Conservation (phyloP, 1,140 invertebrate species). For the Augochlora pura region DNA sequence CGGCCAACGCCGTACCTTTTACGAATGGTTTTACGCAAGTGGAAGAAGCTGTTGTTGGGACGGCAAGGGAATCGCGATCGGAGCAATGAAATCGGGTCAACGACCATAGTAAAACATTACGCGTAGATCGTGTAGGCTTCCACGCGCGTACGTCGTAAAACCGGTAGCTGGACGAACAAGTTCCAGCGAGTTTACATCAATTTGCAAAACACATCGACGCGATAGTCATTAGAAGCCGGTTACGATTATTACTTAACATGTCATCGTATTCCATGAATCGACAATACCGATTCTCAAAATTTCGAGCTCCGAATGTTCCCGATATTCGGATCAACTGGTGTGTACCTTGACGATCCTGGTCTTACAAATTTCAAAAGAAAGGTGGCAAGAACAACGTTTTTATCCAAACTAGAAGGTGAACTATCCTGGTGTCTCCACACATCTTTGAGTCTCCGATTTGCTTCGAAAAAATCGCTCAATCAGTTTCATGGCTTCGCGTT, state of each 20-base stretch:
- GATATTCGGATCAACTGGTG: too few species aligned
- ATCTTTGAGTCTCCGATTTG: too few species aligned
- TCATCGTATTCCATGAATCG: too few species aligned
- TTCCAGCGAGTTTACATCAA: conserved; percentile 59
- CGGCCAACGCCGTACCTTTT: not conserved
- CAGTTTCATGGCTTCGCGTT: too few species aligned
- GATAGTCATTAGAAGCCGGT: conserved; percentile 65
- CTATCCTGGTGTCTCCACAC: too few species aligned
- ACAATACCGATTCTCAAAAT: too few species aligned
- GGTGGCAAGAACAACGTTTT: too few species aligned
- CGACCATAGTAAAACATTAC: conserved; percentile 60
- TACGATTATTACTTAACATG: too few species aligned
- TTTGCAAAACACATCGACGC: conserved; percentile 62
- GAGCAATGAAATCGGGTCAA: conserved; percentile 42
- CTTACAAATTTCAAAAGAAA: too few species aligned
- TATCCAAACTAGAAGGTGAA: too few species aligned
- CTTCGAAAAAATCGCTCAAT: too few species aligned
- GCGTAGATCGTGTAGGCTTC: conserved; percentile 46
- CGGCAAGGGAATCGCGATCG: conserved; percentile 33
- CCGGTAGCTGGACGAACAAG: conserved; percentile 5
- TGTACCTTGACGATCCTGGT: conserved; percentile 19
- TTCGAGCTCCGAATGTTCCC: too few species aligned
- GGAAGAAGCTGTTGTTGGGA: conserved; percentile 38
- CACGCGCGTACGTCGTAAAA: conserved; percentile 56
- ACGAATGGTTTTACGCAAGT: conserved; percentile 16